Base-by-base conservation (phyloP, 1,140 invertebrate genomes). In the Lysiphlebus fabarum region DNA sequence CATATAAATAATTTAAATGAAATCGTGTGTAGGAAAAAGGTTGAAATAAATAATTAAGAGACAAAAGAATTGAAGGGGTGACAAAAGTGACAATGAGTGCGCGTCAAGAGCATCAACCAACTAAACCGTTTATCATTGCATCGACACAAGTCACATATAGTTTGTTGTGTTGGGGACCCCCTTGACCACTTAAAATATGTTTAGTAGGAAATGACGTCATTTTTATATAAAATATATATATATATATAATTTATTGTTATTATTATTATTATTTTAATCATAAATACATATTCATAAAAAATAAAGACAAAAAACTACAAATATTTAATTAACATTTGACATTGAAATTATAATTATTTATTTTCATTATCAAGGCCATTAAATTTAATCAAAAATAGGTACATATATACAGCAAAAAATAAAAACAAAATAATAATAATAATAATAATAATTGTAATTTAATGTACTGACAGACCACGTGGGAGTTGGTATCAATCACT, bases 401-500 rank as follows among this genome's bases (percentile, higher is more conserved):
- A n/a, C n/a, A n/a, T n/a, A n/a, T n/a, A n/a, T n/a, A n/a, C n/a
- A n/a, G n/a, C 17, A 26, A 51, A 0, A 14, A 9, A 11, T 9
- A 53, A 10, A 17, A 53, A 67, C 66, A 64, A 73, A 64, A 65
- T 65, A 64, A 59, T n/a, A 68, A 70, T 65, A 70, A 70, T n/a
- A 68, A 73, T 63, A 66, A 26, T 26, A 26, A 26, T 26, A 26
- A 26, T 26, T n/a, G n/a, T n/a, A n/a, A 26, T 4, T 26, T 26
- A 2, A 26, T 26, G 17, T 26, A 68, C 65, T 78, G 76, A 77
- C 76, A 79, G 69, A 1, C 17, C 71, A 68, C 70, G 76, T 79
- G 74, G 76, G 76, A 78, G 76, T 73, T 67, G 63, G 74, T 78
- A 76, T 78, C 77, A 79, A 62, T 78, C 77, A 78, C 74, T 74